Conservation (phyloP, 2,888 invertebrate genomes). For the Orthonychiurus folsomi region DNA sequence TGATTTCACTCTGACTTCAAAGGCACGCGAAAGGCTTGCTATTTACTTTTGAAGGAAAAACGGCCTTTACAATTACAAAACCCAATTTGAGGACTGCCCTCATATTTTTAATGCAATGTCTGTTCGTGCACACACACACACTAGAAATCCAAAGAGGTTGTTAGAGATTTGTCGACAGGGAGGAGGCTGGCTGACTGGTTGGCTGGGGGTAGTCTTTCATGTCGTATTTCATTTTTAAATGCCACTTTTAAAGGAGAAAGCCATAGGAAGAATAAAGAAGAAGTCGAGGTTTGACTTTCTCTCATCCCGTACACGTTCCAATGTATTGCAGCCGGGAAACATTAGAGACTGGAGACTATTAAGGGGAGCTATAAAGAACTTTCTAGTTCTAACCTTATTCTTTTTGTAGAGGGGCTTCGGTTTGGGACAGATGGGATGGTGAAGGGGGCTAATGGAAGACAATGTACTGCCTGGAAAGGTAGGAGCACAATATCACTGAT, state of each 20-base stretch:
- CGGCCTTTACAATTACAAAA: not conserved
- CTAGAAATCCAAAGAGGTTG: not conserved
- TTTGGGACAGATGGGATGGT: not conserved
- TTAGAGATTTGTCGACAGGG: not conserved
- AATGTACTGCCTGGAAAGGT: not conserved
- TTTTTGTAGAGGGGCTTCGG: not conserved
- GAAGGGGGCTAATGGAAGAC: not conserved
- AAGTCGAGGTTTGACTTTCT: not conserved
- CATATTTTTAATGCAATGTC: not conserved
- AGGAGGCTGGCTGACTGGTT: not conserved
- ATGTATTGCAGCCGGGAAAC: not conserved
- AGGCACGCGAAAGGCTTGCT: no score
- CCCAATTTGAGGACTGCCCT: not conserved
- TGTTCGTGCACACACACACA: not conserved
- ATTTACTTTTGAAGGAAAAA: no score
- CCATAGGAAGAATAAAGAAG: not conserved
- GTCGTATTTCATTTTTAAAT: not conserved
- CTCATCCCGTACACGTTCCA: not conserved
- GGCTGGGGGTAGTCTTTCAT: no score
- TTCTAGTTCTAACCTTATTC: not conserved
- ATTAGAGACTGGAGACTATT: not conserved
- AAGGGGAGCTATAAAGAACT: not conserved
- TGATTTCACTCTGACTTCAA: no score
- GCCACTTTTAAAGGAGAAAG: not conserved
- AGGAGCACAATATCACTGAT: conserved; percentile 15